Evolutionary conservation across 2,888 invertebrate species (phyloP).

Genomic region (Bimastos eiseni): DNA sequence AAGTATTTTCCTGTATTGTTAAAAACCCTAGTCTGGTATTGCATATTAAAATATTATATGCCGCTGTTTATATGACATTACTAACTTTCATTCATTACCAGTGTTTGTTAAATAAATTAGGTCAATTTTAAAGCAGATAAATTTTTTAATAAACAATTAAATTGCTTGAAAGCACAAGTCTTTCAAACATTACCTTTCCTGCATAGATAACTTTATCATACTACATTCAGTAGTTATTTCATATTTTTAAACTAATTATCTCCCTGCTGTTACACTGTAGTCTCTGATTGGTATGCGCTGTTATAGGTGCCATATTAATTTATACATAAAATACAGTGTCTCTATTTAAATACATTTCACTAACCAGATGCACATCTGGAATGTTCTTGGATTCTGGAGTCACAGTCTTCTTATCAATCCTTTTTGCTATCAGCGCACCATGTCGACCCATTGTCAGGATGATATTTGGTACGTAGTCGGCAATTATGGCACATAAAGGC

Average conservation of each 20-base stretch:
- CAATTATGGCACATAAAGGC: neutral
- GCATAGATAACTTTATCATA: neutral
- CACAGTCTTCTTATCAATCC: neutral
- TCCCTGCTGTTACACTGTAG: neutral
- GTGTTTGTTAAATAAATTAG: neutral
- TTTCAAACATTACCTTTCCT: neutral
- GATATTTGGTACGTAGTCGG: slow-evolving; percentile 15
- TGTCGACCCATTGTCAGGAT: neutral
- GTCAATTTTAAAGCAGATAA: neutral
- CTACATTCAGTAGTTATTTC: neutral
- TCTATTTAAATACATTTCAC: neutral
- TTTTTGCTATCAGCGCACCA: neutral
- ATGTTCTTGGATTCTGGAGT: neutral
- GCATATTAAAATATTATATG: neutral
- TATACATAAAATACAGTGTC: too few species aligned
- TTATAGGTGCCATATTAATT: too few species aligned
- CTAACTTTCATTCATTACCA: neutral
- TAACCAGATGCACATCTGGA: neutral
- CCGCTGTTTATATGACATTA: too few species aligned
- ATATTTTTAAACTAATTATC: neutral
- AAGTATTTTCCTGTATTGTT: neutral
- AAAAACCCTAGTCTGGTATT: neutral
- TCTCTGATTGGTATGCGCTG: too few species aligned
- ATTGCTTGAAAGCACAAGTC: neutral
- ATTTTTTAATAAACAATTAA: neutral